These are phyloP conservation scores for Dyspetes luteomarginatus DNA, from an alignment of 2,888 invertebrate genomes.

Conservation along the genomic window DNA sequence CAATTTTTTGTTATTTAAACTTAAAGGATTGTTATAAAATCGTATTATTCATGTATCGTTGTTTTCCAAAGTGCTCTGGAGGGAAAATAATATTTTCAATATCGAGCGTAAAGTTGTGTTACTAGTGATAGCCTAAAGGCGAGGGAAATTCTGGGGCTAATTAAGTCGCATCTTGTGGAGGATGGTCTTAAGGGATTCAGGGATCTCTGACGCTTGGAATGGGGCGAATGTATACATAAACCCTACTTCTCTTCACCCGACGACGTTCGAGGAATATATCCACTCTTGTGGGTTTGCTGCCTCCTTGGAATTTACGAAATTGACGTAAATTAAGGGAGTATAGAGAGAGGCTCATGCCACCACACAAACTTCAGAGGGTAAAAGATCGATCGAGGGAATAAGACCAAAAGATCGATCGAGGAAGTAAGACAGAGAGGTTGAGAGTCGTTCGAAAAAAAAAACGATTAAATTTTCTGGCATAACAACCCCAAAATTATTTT, in stretches of 20 bases:
- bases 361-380: conserved; percentile 2
- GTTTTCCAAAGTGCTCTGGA: not conserved
- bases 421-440: not conserved
- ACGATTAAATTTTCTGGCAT: too few species aligned
- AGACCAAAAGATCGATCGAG: not conserved
- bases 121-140: conserved; percentile 21
- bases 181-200: conserved; percentile 40
- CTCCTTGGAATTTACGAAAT: conserved; percentile 48
- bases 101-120: not conserved
- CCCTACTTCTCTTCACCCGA: too few species aligned
- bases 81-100: not conserved
- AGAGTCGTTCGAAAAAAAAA: not conserved
- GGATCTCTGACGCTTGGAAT: not conserved
- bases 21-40: not conserved
- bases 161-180: conserved; percentile 41
- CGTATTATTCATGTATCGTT: not conserved
- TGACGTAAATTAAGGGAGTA: conserved; percentile 45
- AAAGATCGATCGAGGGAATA: not conserved
- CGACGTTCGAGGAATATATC: conserved; percentile 22
- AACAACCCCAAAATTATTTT: too few species aligned
- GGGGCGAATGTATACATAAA: conserved; percentile 35
- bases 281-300: conserved; percentile 9
- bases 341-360: not conserved
- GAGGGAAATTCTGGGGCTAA: conserved; percentile 41
- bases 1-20: not conserved